Evolutionary conservation across 1,140 invertebrate genomes (phyloP).

Genomic region (Berghia stephanieae): DNA sequence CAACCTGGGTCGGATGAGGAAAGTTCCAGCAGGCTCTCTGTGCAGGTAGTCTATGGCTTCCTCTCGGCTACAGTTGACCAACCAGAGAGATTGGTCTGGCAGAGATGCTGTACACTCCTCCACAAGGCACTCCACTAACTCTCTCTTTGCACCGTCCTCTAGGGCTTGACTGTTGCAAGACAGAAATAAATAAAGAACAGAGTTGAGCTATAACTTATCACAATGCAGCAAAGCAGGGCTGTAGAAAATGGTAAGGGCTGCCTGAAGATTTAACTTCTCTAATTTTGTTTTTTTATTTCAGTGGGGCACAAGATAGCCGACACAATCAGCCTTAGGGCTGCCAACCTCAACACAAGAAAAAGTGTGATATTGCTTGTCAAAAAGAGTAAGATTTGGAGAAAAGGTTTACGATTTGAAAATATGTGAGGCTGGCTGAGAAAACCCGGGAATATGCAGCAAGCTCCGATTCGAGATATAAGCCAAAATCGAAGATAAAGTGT

Average conservation of each 20-base stretch:
- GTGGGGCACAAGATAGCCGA: not conserved
- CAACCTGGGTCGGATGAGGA: constrained; percentile 20
- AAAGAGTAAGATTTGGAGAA: no score
- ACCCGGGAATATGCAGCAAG: no score
- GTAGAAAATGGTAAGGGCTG: no score
- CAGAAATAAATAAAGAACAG: not conserved
- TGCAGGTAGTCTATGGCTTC: not conserved
- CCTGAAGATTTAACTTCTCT: no score
- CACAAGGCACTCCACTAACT: constrained; percentile 27
- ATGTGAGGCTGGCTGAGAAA: no score
- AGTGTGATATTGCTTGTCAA: no score
- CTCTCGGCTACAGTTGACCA: constrained; percentile 19
- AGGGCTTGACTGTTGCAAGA: constrained; percentile 8
- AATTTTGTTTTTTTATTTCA: not conserved
- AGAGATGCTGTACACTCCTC: not conserved
- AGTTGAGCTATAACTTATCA: not conserved
- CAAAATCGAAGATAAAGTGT: no score
- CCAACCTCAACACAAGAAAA: no score
- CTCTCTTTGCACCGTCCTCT: constrained; percentile 21
- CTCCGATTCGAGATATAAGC: no score
- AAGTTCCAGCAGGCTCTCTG: constrained; percentile 19
- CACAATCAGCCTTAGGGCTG: not conserved
- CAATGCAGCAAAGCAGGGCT: no score
- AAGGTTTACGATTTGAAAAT: no score
- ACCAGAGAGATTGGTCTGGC: constrained; percentile 1